Evolutionary conservation across 2,113 vertebrate species (phyloP), one percentile per base, ranked within the genome.

Genomic region (Zosterops japonicus): DNA sequence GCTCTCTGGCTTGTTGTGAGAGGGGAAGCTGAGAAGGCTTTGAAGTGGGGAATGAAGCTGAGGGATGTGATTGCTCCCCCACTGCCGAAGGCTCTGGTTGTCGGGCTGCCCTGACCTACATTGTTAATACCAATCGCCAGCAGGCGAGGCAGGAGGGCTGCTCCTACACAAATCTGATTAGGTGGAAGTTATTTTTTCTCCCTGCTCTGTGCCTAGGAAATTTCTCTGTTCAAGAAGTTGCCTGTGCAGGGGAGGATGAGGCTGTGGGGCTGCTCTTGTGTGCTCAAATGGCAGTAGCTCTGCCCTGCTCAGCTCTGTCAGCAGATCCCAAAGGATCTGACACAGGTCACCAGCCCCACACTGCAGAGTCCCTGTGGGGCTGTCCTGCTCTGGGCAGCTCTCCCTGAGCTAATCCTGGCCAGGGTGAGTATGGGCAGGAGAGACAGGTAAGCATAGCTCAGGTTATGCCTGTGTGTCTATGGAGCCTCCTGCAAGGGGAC

Each of bases 41-140:
- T 70, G 75, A 52, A 83, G 27, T 1, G 3, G 9, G 3, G 5
- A 7, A 7, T 42, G 83, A 71, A 20, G 8, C 4, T 63, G 50
- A 5, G 9, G 52, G 21, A 24, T 0, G 3, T 29, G 56, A 16
- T 39, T 75, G 28, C n/a, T 91, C 44, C 25, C 42, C 21, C 39
- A 22, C 14, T 14, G 47, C 63, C 9, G 0, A 39, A 82, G 33
- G 28, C 36, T 47, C 47, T 27, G 46, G 17, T 5, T 86, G 70
- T 42, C 67, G 80, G 70, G 31, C 59, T 83, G 94, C 65, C 71
- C 61, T 92, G 95, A 93, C 90, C 92, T 92, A 96, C 89, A 79
- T 96, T 83, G 68, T 80, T 92, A 93, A 95, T 78, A 27, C 68
- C 72, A 60, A 31, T 57, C n/a, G 71, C 68, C 56, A 87, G 56